phyloP scores from a whole-genome alignment of 2,888 invertebrate species.

The Atrina japonica region DNA sequence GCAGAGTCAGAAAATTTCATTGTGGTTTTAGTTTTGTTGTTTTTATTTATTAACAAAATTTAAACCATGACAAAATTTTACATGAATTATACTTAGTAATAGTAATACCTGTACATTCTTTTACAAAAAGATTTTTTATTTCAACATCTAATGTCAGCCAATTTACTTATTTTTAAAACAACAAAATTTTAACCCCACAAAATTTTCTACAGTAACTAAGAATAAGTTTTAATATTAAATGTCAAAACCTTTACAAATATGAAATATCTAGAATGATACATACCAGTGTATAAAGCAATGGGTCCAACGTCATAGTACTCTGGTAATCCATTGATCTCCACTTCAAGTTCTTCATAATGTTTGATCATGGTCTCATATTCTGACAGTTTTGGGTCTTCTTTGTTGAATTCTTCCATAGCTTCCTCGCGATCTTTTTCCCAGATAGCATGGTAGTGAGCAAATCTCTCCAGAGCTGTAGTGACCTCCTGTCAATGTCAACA shows the following conservation, averaged over 20 bases:
- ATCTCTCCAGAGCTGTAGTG: slow-evolving; percentile 89
- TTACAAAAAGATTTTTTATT: too few relatives aligned
- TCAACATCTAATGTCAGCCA: neutral
- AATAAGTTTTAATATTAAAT: too few relatives aligned
- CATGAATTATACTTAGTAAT: too few relatives aligned
- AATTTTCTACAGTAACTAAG: too few relatives aligned
- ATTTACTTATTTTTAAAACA: neutral
- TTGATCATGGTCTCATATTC: slow-evolving; percentile 81
- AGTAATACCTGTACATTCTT: too few relatives aligned
- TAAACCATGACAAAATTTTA: too few relatives aligned
- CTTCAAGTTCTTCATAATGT: slow-evolving; percentile 80
- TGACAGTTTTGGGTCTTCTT: slow-evolving; percentile 80
- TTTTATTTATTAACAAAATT: too few relatives aligned
- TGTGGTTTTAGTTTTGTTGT: too few relatives aligned
- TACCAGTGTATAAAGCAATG: slow-evolving; percentile 80
- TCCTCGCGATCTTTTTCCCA: slow-evolving; percentile 80
- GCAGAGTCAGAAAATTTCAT: too few relatives aligned
- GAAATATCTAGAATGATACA: too few relatives aligned
- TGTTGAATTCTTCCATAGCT: slow-evolving; percentile 80
- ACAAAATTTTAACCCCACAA: too few relatives aligned
- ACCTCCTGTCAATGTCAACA: slow-evolving; percentile 85
- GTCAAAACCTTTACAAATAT: too few relatives aligned
- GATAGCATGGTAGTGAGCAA: slow-evolving; percentile 89
- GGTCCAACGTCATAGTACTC: slow-evolving; percentile 80
- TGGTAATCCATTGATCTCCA: slow-evolving; percentile 76